These are phyloP conservation scores for Sminthurides bifidus DNA, from an alignment of 1,140 invertebrate species.

Conservation along the genomic window DNA sequence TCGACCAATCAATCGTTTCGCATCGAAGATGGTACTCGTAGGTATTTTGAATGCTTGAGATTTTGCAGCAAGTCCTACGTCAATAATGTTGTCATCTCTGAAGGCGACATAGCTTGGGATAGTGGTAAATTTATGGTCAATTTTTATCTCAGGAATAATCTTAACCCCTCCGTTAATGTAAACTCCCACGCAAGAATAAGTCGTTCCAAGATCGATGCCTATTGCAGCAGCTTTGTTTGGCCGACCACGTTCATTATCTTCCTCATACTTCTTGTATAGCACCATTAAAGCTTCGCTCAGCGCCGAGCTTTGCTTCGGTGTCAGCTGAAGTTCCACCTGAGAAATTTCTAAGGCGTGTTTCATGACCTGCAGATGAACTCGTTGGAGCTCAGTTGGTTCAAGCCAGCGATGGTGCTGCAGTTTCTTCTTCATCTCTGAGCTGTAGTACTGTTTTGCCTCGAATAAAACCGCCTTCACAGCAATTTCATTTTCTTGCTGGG, in stretches of 20 bases:
- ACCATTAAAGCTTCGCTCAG: background rate
- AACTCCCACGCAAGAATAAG: constrained; percentile 90
- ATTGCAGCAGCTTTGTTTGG: constrained; percentile 42
- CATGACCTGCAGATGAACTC: background rate
- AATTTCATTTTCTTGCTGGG: background rate
- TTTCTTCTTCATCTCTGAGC: background rate
- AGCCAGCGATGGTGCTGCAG: background rate
- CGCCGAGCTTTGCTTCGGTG: background rate
- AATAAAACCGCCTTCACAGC: background rate
- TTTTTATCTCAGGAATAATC: constrained; percentile 2
- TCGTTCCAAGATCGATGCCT: constrained; percentile 93
- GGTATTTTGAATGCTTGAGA: constrained; percentile 6
- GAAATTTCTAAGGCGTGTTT: background rate
- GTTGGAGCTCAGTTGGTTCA: background rate
- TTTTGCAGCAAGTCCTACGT: constrained; percentile 5
- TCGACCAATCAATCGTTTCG: constrained; percentile 46
- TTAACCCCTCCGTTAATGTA: background rate
- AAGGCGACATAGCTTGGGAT: constrained; percentile 45
- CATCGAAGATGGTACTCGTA: constrained; percentile 36
- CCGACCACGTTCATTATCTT: background rate
- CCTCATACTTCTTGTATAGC: background rate
- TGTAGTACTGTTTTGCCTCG: background rate
- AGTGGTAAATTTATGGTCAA: constrained; percentile 1
- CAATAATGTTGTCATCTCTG: constrained; percentile 38
- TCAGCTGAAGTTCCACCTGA: background rate